These are phyloP conservation scores for Microdon myrmicae DNA, from an alignment of 2,888 invertebrate genomes.

Conservation along the genomic window DNA sequence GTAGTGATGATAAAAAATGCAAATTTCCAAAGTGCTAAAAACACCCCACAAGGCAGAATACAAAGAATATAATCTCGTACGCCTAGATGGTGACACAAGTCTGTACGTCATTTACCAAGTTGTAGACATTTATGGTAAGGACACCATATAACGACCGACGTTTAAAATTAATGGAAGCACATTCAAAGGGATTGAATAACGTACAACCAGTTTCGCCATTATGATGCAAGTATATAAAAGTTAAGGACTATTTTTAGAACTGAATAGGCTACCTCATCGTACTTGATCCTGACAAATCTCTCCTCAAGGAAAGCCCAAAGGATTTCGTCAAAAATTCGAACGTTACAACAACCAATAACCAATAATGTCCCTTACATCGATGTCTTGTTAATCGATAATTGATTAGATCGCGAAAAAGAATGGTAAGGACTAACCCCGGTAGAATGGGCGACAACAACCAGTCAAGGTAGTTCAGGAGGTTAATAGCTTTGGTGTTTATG, in stretches of 20 bases:
- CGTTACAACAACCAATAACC: conserved; percentile 36
- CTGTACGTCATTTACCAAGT: conserved; percentile 18
- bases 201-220: too few relatives aligned
- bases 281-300: too few relatives aligned
- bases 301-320: conserved; percentile 1
- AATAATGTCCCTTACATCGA: conserved; percentile 26
- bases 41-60: conserved; percentile 10
- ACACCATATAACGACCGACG: conserved; percentile 30
- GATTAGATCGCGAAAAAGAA: conserved; percentile 29
- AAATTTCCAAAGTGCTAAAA: conserved; percentile 29
- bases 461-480: conserved; percentile 11
- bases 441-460: conserved; percentile 32
- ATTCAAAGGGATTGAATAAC: conserved; percentile 32
- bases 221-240: too few relatives aligned
- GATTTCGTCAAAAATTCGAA: conserved; percentile 34
- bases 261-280: too few relatives aligned
- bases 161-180: conserved; percentile 44
- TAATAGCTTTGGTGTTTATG: conserved; percentile 36
- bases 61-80: conserved; percentile 6
- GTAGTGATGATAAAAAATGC: conserved; percentile 8
- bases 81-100: conserved; percentile 13
- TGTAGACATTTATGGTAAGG: too few relatives aligned
- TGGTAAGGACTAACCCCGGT: conserved; percentile 29
- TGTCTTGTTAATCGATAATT: conserved; percentile 38
- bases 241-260: too few relatives aligned